Base-by-base conservation (phyloP, 2,888 invertebrate species). In the Oxycera nigricornis region DNA sequence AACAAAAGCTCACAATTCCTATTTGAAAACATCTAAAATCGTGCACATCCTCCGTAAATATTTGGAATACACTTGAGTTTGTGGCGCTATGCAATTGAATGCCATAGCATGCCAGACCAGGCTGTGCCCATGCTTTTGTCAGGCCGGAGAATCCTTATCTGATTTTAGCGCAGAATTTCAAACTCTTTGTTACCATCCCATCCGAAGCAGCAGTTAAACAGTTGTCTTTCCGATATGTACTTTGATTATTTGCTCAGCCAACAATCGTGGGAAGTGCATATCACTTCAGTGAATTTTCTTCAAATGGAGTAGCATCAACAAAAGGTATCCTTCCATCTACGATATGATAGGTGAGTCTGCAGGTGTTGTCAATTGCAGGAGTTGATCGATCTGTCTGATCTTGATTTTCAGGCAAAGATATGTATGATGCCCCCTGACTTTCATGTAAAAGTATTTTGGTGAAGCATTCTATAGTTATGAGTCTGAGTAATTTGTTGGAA, bases 191-290 rank as follows among this genome's bases (percentile, higher is more conserved):
- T 24, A n/a, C 22, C 39, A 41, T n/a, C 11, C 39, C 30, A 55
- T 55, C 2, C 22, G 2, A 55, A 3, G 7, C 55, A 55, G 20
- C 62, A 62, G 35, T 17, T 55, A 24, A 65, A 22, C 65, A 28
- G 52, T 70, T 52, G 52, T 50, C 68, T 50, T 30, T 9, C 28
- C 35, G 70, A 52, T 65, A 65, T 52, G 52, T 9, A 55, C 46
- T n/a, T 46, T n/a, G 46, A 46, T 46, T 46, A 20, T 70, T 70
- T 70, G 22, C 11, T 70, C 70, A 70, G 52, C 11, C 68, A 70
- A 70, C 2, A 70, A 70, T 70, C 70, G 70, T 70, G 70, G 52
- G 70, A 70, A 55, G 70, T 70, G 70, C 52, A 70, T 70, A 70
- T 52, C 70, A 52, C 70, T 52, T 70, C 31, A 70, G 65, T 30